These are phyloP conservation scores for Bombyx huttoni DNA, from an alignment of 2,888 invertebrate species.

Conservation along the genomic window DNA sequence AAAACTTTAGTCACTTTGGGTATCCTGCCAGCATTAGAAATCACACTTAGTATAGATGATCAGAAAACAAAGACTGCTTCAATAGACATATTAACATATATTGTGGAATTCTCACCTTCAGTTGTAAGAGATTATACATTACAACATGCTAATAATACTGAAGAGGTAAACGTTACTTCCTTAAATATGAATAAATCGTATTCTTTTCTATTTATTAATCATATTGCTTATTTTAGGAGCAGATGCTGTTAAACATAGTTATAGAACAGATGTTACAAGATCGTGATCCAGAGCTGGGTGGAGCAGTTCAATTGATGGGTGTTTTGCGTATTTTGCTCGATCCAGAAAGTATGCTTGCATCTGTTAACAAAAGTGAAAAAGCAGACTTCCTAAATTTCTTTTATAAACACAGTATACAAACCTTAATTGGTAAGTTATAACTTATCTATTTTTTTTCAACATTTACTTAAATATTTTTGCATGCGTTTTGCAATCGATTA, in stretches of 20 bases:
- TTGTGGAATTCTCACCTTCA: slow-evolving; percentile 98
- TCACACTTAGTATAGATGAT: slow-evolving; percentile 92
- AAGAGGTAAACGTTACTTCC: slow-evolving; percentile 76
- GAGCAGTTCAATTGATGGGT: slow-evolving; percentile 97
- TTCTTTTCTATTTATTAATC: background rate
- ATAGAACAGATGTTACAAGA: slow-evolving; percentile 99
- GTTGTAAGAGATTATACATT: slow-evolving; percentile 97
- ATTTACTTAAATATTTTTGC: background rate
- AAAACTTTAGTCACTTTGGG: slow-evolving; percentile 92
- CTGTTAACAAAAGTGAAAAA: slow-evolving; percentile 95
- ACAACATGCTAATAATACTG: slow-evolving; percentile 90
- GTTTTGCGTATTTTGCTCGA: slow-evolving; percentile 93
- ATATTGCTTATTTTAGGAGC: slow-evolving; percentile 78
- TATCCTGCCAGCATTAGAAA: slow-evolving; percentile 90
- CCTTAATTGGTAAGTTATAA: slow-evolving; percentile 83
- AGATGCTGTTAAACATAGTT: slow-evolving; percentile 95
- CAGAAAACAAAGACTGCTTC: slow-evolving; percentile 95
- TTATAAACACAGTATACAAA: slow-evolving; percentile 98
- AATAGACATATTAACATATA: slow-evolving; percentile 97
- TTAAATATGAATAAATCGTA: background rate
- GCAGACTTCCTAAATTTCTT: slow-evolving; percentile 98
- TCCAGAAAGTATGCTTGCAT: slow-evolving; percentile 97
- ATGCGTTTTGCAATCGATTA: no score
- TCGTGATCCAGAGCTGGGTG: slow-evolving; percentile 96
- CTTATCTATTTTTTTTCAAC: no score